Conservation (phyloP, 1,140 invertebrate species). For the Papilio polytes region DNA sequence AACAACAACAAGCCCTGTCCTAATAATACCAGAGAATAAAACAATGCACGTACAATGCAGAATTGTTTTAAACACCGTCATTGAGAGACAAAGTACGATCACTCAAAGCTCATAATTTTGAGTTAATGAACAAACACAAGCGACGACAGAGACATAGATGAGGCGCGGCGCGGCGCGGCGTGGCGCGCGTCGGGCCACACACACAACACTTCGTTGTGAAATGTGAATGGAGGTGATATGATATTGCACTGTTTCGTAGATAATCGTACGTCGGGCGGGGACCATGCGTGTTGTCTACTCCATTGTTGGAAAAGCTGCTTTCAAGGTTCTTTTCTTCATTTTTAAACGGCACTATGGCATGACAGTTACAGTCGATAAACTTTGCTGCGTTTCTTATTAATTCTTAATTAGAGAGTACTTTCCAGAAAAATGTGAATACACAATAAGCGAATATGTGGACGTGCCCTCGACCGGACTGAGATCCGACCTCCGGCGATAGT, state of each 20-base stretch:
- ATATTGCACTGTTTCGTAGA: conserved; percentile 82
- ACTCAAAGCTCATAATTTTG: conserved; percentile 39
- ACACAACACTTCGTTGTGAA: conserved; percentile 39
- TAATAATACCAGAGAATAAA: background rate
- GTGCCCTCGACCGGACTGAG: conserved; percentile 71
- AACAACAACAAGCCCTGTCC: background rate
- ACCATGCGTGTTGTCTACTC: conserved; percentile 82
- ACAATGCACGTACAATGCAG: background rate
- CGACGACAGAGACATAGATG: conserved; percentile 18
- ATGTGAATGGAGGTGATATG: conserved; percentile 74
- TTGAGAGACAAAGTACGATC: conserved; percentile 19
- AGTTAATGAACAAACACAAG: conserved; percentile 37
- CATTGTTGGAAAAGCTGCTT: conserved; percentile 84
- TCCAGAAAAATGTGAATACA: conserved; percentile 81
- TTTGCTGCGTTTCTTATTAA: conserved; percentile 83
- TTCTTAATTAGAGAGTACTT: conserved; percentile 77
- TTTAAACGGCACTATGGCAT: conserved; percentile 83
- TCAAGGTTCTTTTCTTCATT: conserved; percentile 83
- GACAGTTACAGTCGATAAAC: conserved; percentile 81
- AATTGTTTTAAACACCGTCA: conserved; percentile 4
- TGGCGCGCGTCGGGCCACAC: conserved; percentile 28
- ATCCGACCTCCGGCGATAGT: conserved; percentile 67
- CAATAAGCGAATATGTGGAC: conserved; percentile 70
- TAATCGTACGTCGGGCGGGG: conserved; percentile 79
- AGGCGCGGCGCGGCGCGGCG: conserved; percentile 14